Base-by-base conservation (phyloP, 2,888 invertebrate species). In the Diarsia rubi region DNA sequence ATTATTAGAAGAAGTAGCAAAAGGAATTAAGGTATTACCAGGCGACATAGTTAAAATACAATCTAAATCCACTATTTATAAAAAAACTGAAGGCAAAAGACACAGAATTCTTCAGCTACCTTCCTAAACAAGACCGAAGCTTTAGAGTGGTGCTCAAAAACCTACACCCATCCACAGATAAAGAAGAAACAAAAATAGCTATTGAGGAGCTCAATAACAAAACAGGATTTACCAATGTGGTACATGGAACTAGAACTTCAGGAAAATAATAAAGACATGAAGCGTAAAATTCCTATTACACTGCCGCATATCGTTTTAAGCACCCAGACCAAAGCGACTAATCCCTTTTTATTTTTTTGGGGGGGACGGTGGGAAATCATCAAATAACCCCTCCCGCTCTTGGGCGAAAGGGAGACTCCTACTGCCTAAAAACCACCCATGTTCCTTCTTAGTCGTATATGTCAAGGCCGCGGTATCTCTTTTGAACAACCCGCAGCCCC, bases 261-360 rank as follows among this genome's bases (percentile, higher is more conserved):
- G 3, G 44, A 44, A 44, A 59, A 59, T 19, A 59, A 59, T 31
- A 59, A 59, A 19, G 59, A 31, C 19, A 31, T 63, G 49, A n/a
- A 65, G 49, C 49, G 31, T 65, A 8, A 49, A 65, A 37, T 49
- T 3, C 21, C n/a, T 65, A 65, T 21, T 65, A 12, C 45, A 64
- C 24, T 64, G 64, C 45, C 31, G 31, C 44, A 45, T 64, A 64
- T 45, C 16, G 27, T 27, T 65, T 65, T 49, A 65, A 65, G 49
- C 65, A 47, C 80, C 77, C 3, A 74, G 54, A 70, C 73, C 79
- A 19, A 73, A 27, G 44, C 66, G 72, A 37, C 44, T 42, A 73
- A 78, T 65, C 59, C 72, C n/a, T n/a, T n/a, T n/a, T n/a, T n/a
- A n/a, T n/a, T n/a, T n/a, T n/a, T n/a, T n/a, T n/a, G n/a, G n/a